Evolutionary conservation across 2,113 vertebrate genomes (phyloP).

Genomic region (Mustelus asterias): DNA sequence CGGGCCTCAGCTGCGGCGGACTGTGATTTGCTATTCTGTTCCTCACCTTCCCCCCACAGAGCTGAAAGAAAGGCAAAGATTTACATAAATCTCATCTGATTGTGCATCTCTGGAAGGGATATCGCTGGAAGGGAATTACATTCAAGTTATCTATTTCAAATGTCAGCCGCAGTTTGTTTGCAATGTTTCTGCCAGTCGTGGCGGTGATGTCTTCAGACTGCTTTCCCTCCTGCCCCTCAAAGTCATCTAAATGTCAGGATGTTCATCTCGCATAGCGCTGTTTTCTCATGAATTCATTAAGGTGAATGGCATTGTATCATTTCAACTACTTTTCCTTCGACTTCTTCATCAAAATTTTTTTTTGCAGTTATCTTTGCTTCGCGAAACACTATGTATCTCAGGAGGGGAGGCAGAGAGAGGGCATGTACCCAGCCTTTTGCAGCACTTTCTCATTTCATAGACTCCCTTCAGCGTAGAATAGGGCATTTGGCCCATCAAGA

Average conservation of each 20-base stretch:
- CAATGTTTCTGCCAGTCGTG: background rate
- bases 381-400: background rate
- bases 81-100: conserved; percentile 31
- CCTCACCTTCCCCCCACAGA: background rate
- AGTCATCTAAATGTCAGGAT: conserved; percentile 29
- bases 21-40: background rate
- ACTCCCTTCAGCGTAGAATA: too few relatives aligned
- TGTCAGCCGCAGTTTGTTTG: conserved; percentile 32
- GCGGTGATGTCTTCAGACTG: background rate
- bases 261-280: background rate
- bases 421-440: background rate
- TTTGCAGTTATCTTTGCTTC: background rate
- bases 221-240: conserved; percentile 1
- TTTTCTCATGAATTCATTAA: background rate
- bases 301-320: background rate
- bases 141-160: conserved; percentile 33
- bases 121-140: conserved; percentile 23
- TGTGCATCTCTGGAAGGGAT: conserved; percentile 1
- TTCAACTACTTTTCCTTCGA: background rate
- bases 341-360: background rate
- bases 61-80: conserved; percentile 17
- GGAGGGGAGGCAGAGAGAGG: background rate
- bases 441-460: background rate
- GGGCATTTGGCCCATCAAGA: too few relatives aligned
- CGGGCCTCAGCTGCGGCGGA: background rate